Base-by-base conservation (phyloP, 2,113 vertebrate genomes). In the Morone saxatilis region DNA sequence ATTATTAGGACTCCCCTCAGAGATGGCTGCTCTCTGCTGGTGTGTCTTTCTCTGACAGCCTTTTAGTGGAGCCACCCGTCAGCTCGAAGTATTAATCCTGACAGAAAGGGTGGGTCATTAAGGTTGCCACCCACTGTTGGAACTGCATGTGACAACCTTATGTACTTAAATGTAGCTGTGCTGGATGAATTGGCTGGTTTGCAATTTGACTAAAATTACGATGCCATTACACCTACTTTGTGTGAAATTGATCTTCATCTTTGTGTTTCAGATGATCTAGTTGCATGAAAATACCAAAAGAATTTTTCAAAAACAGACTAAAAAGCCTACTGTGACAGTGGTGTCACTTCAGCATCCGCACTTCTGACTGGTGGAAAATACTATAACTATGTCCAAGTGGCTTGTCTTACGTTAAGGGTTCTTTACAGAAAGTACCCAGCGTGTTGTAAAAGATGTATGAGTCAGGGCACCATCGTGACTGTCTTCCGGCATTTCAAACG, bases 311-410 rank as follows among this genome's bases (percentile, higher is more conserved):
- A 47, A 66, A 25, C 2, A 2, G 54, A 45, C 22, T 7, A 6
- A 22, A 36, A 51, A 61, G 45, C 38, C 45, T 13, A 6, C 20
- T 50, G 43, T 0, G 4, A 6, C 20, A 12, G 31, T 48, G 54
- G 53, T 47, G 47, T 53, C 50, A 50, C 25, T 5, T 25, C 70
- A 43, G 12, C 14, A 48, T 71, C 31, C 71, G 11, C 20, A n/a
- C 19, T 62, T 0, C 41, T 70, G 43, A 75, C 16, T 65, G 79
- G 45, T 51, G 83, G 60, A 70, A 71, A 51, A 60, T 2, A 60
- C 40, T 54, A 9, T 11, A 12, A 54, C 54, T 51, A 47, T 76
- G 17, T 41, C 61, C 38, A 50, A 60, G 19, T 41, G 77, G 19
- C 59, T 31, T 13, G 8, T 65, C 20, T 53, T 53, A 2, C 0